Conservation (phyloP, 37 sponge, comb jelly and placozoan genomes). For the Tethya wilhelma region DNA sequence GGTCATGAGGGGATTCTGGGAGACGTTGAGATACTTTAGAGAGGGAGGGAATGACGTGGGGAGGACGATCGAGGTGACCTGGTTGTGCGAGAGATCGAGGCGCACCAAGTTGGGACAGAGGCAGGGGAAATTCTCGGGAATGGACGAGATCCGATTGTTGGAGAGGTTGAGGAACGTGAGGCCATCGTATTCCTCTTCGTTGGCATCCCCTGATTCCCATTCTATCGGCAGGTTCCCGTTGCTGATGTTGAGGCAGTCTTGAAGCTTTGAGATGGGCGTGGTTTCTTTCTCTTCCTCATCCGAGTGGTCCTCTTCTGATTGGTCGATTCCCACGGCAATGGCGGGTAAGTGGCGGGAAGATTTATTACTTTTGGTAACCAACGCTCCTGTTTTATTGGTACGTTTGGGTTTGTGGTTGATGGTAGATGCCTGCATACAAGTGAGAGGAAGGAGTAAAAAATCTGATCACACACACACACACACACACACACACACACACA, state of each 20-base stretch:
- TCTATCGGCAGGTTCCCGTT: constrained; percentile 48
- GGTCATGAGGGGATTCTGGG: constrained; percentile 47
- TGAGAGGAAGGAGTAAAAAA: no score
- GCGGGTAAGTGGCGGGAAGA: no score
- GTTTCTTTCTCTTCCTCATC: neutral
- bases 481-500: no score
- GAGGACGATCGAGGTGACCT: constrained; percentile 46
- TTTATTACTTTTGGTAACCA: no score
- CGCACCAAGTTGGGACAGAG: constrained; percentile 78
- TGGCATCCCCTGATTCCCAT: constrained; percentile 18
- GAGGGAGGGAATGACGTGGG: constrained; percentile 60
- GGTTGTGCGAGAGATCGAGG: constrained; percentile 71
- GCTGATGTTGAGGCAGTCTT: constrained; percentile 66
- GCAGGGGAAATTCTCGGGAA: constrained; percentile 80
- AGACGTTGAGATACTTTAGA: constrained; percentile 64
- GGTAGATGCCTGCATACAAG: no score
- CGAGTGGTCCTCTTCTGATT: no score
- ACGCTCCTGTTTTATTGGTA: no score
- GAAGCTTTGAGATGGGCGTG: constrained; percentile 29
- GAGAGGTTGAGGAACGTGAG: constrained; percentile 66
- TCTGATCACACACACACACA: no score
- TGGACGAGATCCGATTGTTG: constrained; percentile 51
- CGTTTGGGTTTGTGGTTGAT: no score
- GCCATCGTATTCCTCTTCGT: constrained; percentile 45
- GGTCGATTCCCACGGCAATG: no score